Base-by-base conservation (phyloP, 2,113 vertebrate species). In the Aspiorhynchus laticeps region DNA sequence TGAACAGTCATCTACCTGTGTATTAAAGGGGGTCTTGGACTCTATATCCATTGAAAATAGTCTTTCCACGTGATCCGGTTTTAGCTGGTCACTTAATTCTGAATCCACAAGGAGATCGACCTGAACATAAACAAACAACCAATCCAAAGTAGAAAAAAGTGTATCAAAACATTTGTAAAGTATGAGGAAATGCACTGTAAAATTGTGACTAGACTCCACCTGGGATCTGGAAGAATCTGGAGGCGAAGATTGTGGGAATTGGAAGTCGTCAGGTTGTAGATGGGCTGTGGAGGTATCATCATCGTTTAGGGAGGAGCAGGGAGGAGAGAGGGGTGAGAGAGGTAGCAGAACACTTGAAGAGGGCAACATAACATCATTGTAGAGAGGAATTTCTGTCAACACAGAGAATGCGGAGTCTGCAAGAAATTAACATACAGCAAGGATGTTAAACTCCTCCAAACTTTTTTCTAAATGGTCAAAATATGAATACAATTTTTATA, bases 361-460 rank as follows among this genome's bases (percentile, higher is more conserved):
- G 85, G 97, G 98, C 87, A 99, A 95, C 97, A 99, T 99, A 86
- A 99, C 97, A 89, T 99, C 98, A 0, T 98, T 99, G 94, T 98
- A 99, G 85, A 99, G 94, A 80, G 97, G 97, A 80, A 96, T 95
- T 67, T 98, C 97, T 89, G 96, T 95, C 92, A 96, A 93, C 86
- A 95, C 92, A 88, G 96, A 95, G 61, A 96, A 94, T 89, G 98
- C 97, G 78, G 97, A 94, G 89, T 97, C 97, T 96, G 93, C 53
- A 76, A 80, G 38, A 65, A 83, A 26, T 2, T 11, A 36, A 73
- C 11, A 31, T 1, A 59, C 2, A 24, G 21, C 8, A 21, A 65
- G n/a, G 5, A 56, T 11, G 12, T 80, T 80, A 67, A 36, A 80
- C 26, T 38, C 36, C 36, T 5, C 36, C 21, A 24, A 7, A 41